Base-by-base conservation (phyloP, 53 echinoderm and acorn worm genomes). In the Mesocentrotus franciscanus region DNA sequence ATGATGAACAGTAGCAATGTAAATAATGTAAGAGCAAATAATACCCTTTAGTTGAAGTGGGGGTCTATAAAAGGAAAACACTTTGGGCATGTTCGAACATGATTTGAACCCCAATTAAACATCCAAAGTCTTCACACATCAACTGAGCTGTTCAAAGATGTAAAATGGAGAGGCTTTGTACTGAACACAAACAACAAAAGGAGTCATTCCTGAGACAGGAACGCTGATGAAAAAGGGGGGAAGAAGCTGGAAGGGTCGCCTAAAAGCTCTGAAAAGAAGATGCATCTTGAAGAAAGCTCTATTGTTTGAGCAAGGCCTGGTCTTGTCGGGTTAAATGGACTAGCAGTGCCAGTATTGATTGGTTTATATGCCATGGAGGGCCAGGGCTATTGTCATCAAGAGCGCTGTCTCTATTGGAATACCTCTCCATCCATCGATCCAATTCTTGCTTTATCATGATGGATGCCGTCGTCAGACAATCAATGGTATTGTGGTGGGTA, bases 271-370 rank as follows among this genome's bases (percentile, higher is more conserved):
- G 87, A 58, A 87, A 56, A 58, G 58, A 58, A 87, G 87, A 87
- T 87, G 87, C 87, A 10, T 57, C 56, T 56, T n/a, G n/a, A 4
- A 26, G 87, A 87, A 87, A 87, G 57, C 87, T 87, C 87, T 39
- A n/a, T 87, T 87, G 87, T 87, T 87, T 12, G 58, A 29, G 15
- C 87, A 87, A 58, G 87, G 87, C 87, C 59, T 87, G 29, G 87
- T 24, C 87, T 58, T 87, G 87, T 87, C 24, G 87, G 56, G 87
- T 57, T 87, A 87, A 87, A 91, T 62, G 68, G 91, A 91, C 35
- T 33, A 62, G 91, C 35, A 66, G 33, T 5, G 68, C 11, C 10
- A 10, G 20, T 91, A 91, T 91, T 91, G 91, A 91, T 91, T 91
- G 91, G 91, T 91, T 91, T 33, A 66, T 66, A 35, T 8, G 7